phyloP scores from a whole-genome alignment of 1,140 invertebrate species.

The Eueides isabella region DNA sequence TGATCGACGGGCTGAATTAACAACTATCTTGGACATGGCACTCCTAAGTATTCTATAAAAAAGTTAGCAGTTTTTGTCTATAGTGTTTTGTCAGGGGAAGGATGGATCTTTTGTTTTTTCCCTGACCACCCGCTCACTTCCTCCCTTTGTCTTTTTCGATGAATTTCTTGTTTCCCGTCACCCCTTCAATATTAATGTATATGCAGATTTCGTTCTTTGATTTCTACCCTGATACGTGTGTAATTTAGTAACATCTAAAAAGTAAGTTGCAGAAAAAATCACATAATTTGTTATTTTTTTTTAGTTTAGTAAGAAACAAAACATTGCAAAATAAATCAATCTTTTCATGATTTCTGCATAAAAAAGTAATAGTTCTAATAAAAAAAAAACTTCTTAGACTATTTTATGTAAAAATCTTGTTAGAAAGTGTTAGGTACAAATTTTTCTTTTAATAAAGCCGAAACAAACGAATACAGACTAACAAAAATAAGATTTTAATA shows the following conservation, averaged over 20 bases:
- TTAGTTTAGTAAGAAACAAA: too few species aligned
- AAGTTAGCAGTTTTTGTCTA: conserved; percentile 51
- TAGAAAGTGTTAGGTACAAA: neutral
- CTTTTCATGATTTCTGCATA: too few species aligned
- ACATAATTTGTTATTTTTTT: too few species aligned
- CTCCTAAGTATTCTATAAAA: conserved; percentile 55
- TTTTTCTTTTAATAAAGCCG: neutral
- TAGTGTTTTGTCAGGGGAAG: conserved; percentile 59
- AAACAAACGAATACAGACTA: neutral
- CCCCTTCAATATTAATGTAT: conserved; percentile 66
- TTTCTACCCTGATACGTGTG: conserved; percentile 19
- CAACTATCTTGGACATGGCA: conserved; percentile 27
- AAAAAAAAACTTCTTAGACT: too few species aligned
- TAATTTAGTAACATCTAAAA: neutral
- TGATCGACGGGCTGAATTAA: neutral
- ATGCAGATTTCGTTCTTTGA: conserved; percentile 56
- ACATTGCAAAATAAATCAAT: too few species aligned
- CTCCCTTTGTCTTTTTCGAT: conserved; percentile 74
- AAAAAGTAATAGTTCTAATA: too few species aligned
- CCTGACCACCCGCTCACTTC: conserved; percentile 69
- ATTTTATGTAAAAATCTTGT: too few species aligned
- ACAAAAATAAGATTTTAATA: neutral
- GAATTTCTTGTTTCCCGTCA: conserved; percentile 68
- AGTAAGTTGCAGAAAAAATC: neutral
- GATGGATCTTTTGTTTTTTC: conserved; percentile 66